phyloP scores from a whole-genome alignment of 2,113 vertebrate species.

The Myanophis thanlyinensis region DNA sequence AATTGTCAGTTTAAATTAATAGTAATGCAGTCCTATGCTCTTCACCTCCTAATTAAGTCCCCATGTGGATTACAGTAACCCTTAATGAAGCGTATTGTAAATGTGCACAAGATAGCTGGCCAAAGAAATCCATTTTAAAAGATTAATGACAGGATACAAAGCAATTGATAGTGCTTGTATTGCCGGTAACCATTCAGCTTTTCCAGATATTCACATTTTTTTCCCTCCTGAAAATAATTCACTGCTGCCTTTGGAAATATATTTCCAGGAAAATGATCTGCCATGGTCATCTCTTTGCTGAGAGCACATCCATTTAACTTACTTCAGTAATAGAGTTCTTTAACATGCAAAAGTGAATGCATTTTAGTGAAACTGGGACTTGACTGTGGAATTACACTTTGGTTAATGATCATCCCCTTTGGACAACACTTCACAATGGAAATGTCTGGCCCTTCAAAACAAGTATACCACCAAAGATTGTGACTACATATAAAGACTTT shows the following conservation, averaged over 20 bases:
- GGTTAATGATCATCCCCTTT: slow-evolving; percentile 36
- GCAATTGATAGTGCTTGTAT: neutral
- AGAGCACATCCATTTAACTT: slow-evolving; percentile 54
- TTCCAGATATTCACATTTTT: slow-evolving; percentile 5
- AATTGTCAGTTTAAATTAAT: neutral
- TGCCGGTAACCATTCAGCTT: neutral
- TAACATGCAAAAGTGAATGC: slow-evolving; percentile 43
- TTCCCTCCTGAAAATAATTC: slow-evolving; percentile 16
- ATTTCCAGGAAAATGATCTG: slow-evolving; percentile 38
- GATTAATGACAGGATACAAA: neutral
- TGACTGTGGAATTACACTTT: slow-evolving; percentile 48
- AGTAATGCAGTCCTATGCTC: too few species aligned
- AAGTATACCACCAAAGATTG: slow-evolving; percentile 2
- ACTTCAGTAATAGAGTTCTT: slow-evolving; percentile 46
- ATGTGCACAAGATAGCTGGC: neutral
- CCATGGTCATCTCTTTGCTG: slow-evolving; percentile 27
- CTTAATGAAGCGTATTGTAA: neutral
- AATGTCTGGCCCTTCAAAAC: neutral
- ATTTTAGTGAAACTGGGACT: slow-evolving; percentile 46
- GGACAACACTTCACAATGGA: slow-evolving; percentile 31
- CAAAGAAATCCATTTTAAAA: neutral
- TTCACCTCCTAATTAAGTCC: neutral
- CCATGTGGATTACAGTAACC: neutral
- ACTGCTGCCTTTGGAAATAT: slow-evolving; percentile 24
- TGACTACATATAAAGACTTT: slow-evolving; percentile 2